phyloP scores from a whole-genome alignment of 1,140 invertebrate genomes.

The Penaeus chinensis region DNA sequence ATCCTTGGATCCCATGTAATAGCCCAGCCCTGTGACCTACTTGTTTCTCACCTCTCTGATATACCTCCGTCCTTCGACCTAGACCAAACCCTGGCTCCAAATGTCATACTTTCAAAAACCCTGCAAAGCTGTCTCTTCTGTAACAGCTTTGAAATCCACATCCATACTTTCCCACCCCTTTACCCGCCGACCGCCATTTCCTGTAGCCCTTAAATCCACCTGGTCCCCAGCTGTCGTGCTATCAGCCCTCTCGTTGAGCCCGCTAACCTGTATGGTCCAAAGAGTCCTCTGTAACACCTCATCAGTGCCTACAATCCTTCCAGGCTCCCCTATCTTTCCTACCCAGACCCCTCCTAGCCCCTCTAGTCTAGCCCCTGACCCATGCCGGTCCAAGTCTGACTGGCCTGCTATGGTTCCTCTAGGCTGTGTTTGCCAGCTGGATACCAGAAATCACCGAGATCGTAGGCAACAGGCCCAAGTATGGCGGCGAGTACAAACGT shows the following conservation, averaged over 20 bases:
- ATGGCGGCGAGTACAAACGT: constrained; percentile 83
- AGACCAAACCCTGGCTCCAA: no score
- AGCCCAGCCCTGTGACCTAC: no score
- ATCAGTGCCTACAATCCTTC: constrained; percentile 8
- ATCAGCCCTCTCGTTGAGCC: constrained; percentile 10
- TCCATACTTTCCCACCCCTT: no score
- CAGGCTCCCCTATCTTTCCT: neutral
- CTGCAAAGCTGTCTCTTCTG: no score
- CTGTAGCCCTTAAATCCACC: no score
- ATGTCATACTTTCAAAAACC: no score
- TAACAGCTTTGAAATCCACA: no score
- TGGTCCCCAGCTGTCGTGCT: no score
- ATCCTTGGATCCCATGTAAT: no score
- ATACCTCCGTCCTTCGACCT: no score
- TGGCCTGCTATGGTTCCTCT: constrained; percentile 67
- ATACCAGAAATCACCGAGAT: constrained; percentile 99
- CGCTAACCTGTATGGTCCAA: constrained; percentile 23
- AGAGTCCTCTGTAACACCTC: constrained; percentile 23
- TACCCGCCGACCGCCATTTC: no score
- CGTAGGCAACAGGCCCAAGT: constrained; percentile 96
- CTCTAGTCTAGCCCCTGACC: constrained; percentile 45
- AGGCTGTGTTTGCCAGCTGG: constrained; percentile 99
- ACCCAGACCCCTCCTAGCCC: constrained; percentile 32
- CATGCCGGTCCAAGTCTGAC: constrained; percentile 63
- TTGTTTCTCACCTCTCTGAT: no score